Percentiles rank a stretch among this genome's conserved stretches.
Evolutionary conservation across 2,797 vertebrate species (phyloP).

Genomic region (Dendrocincla fuliginosa): DNA sequence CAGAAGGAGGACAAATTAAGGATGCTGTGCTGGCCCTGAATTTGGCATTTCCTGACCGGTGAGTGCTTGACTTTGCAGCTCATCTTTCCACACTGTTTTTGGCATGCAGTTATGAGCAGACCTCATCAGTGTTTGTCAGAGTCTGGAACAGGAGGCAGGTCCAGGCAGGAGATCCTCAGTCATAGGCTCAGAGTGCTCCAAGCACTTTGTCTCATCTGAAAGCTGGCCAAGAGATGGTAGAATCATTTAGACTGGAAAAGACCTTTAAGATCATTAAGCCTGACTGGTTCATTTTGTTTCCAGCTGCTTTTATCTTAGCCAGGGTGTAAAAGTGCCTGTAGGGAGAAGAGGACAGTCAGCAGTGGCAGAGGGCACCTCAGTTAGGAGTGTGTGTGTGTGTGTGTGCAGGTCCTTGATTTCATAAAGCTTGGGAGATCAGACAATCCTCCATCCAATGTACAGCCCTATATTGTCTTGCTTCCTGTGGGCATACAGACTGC

Average conservation of each 20-base stretch:
- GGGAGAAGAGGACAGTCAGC: neutral
- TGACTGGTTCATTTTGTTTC: neutral
- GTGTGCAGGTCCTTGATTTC: neutral
- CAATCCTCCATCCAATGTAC: neutral
- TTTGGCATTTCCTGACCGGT: slow-evolving; percentile 34
- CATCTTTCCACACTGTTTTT: neutral
- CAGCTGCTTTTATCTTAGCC: neutral
- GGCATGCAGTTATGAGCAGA: neutral
- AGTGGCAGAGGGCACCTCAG: neutral
- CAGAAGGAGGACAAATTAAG: neutral
- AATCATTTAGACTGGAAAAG: neutral
- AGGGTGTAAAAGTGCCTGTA: neutral
- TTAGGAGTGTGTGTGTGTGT: neutral
- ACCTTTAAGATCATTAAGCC: neutral
- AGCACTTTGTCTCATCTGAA: neutral
- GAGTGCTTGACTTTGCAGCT: slow-evolving; percentile 46
- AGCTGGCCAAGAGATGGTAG: neutral
- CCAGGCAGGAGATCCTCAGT: neutral
- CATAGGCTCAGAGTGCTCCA: neutral
- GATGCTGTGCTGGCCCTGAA: neutral
- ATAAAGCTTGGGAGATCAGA: neutral
- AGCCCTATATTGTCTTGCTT: neutral
- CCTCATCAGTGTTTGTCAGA: slow-evolving; percentile 17
- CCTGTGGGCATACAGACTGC: neutral
- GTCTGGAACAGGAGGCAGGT: neutral